Percentiles rank a stretch among this genome's conserved stretches.
These are phyloP conservation scores for Caerostris extrusa DNA, from an alignment of 1,140 invertebrate species.

Conservation along the genomic window DNA sequence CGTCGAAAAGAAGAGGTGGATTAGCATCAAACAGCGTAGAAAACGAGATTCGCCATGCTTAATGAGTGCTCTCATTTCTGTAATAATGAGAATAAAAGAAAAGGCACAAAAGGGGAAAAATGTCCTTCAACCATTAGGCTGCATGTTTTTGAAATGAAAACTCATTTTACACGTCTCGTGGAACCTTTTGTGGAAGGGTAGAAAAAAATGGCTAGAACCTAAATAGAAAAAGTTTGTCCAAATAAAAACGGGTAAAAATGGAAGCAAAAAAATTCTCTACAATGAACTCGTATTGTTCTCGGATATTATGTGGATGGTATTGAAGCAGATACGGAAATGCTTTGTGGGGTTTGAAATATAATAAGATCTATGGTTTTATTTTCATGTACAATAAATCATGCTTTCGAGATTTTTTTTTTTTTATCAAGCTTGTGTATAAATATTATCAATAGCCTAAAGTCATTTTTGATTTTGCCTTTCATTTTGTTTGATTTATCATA, in stretches of 20 bases:
- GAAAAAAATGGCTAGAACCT: neutral
- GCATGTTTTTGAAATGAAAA: slow-evolving; percentile 32
- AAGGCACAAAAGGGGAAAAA: slow-evolving; percentile 16
- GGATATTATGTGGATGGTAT: neutral
- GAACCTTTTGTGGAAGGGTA: neutral
- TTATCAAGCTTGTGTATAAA: no score
- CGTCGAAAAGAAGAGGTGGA: neutral
- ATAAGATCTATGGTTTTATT: neutral
- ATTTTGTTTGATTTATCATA: no score
- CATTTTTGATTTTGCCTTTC: no score
- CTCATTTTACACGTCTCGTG: slow-evolving; percentile 39
- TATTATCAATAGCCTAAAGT: no score
- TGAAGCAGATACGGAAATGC: neutral
- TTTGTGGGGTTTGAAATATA: neutral
- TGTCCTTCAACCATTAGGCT: neutral
- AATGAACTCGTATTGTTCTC: neutral
- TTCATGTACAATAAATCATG: neutral
- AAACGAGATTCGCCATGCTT: slow-evolving; percentile 19
- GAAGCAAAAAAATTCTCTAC: neutral
- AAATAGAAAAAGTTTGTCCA: neutral
- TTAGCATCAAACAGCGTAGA: slow-evolving; percentile 37
- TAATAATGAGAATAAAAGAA: slow-evolving; percentile 10
- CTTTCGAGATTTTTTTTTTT: neutral
- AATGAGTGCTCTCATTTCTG: slow-evolving; percentile 13
- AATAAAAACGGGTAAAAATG: neutral